phyloP scores from a whole-genome alignment of 2,113 vertebrate species.

The Bambusicola thoracicus region DNA sequence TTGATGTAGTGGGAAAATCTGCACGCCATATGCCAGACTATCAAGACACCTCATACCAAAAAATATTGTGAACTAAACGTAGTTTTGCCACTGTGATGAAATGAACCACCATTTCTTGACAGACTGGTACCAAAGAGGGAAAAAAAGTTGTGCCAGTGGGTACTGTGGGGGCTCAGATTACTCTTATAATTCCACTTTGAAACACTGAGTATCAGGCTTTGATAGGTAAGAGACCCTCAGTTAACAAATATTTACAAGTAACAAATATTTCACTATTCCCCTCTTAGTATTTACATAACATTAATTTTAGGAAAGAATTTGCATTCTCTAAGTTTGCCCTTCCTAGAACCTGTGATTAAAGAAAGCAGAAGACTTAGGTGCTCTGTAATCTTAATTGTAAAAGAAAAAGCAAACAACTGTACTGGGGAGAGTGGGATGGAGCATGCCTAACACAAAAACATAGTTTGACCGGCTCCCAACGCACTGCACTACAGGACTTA shows the following conservation, averaged over 20 bases:
- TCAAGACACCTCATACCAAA: neutral
- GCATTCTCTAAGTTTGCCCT: neutral
- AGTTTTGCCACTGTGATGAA: neutral
- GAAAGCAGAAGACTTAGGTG: neutral
- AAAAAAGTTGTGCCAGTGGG: neutral
- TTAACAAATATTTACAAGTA: neutral
- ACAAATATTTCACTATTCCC: neutral
- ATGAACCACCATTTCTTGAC: neutral
- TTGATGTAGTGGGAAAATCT: neutral
- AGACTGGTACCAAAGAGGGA: neutral
- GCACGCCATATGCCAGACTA: neutral
- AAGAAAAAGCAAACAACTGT: neutral
- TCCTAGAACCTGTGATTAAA: neutral
- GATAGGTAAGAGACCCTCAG: neutral
- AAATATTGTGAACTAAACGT: neutral
- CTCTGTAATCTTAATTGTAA: neutral
- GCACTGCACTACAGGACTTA: neutral
- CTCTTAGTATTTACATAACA: neutral
- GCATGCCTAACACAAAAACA: neutral
- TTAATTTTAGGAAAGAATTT: neutral
- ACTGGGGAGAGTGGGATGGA: too few species aligned
- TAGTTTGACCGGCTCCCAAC: neutral
- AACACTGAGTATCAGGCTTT: neutral
- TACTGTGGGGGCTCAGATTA: accelerated
- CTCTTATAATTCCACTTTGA: neutral